phyloP scores from a whole-genome alignment of 1,140 invertebrate genomes.

The Eriosoma lanigerum region DNA sequence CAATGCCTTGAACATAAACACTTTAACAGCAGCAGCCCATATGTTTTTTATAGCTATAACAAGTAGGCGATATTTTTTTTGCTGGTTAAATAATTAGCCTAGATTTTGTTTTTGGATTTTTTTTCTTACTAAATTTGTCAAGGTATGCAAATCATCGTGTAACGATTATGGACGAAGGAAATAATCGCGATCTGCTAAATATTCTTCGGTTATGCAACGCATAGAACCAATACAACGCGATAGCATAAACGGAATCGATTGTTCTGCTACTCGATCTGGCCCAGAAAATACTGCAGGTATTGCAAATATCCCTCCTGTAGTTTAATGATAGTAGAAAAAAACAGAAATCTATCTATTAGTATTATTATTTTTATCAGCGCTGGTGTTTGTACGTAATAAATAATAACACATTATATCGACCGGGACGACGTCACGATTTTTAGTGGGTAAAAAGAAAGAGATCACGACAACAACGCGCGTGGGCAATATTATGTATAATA shows the following conservation, averaged over 20 bases:
- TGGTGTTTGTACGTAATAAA: conserved; percentile 13
- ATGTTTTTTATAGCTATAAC: not conserved
- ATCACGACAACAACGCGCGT: conserved; percentile 33
- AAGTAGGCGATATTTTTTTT: not conserved
- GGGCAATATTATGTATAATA: not conserved
- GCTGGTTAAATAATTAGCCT: not conserved
- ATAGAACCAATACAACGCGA: not conserved
- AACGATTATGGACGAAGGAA: not conserved
- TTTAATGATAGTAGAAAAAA: not conserved
- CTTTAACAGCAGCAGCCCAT: not conserved
- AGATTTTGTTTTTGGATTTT: conserved; percentile 14
- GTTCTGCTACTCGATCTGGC: conserved; percentile 21
- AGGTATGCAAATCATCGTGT: conserved; percentile 28
- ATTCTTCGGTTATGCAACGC: conserved; percentile 22
- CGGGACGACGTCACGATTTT: conserved; percentile 22
- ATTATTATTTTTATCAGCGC: not conserved
- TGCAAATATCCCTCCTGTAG: not conserved
- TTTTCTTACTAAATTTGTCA: not conserved
- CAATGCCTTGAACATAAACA: not conserved
- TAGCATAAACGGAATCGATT: not conserved
- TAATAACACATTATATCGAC: not conserved
- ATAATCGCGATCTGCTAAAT: conserved; percentile 16
- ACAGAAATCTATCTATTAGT: not conserved
- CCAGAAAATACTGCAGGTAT: conserved; percentile 27
- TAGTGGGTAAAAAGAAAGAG: not conserved